Percentiles rank a stretch among this genome's conserved stretches.
These are phyloP conservation scores for Drosophila ohnishii DNA, from an alignment of 1,140 invertebrate species.

Conservation along the genomic window DNA sequence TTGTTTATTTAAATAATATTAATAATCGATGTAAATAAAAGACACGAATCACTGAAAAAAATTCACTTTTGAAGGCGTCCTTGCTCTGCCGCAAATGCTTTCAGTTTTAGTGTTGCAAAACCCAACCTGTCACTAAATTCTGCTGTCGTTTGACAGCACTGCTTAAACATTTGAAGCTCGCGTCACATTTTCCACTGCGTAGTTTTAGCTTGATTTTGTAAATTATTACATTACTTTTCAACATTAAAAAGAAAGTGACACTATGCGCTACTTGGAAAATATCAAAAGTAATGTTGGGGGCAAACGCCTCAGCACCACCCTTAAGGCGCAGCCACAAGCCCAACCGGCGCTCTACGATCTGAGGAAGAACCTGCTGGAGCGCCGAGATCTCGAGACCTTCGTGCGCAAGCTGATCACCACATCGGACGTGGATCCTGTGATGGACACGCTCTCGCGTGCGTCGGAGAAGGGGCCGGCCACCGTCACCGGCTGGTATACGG, in stretches of 20 bases:
- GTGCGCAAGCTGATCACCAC: not conserved
- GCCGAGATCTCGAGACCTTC: not conserved
- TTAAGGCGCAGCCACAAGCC: slow-evolving; percentile 9
- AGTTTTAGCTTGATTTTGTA: not conserved
- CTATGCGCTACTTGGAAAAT: not conserved
- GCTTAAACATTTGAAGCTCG: not conserved
- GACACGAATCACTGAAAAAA: no score
- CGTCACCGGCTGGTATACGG: slow-evolving; percentile 47
- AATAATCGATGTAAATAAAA: no score
- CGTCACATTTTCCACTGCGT: not conserved
- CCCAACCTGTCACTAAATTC: not conserved
- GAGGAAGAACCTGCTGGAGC: slow-evolving; percentile 18
- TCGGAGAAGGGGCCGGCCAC: slow-evolving; percentile 10
- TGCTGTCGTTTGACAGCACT: not conserved
- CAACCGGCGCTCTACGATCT: not conserved
- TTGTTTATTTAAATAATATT: not conserved
- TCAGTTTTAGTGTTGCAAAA: slow-evolving; percentile 12
- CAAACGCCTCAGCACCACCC: not conserved
- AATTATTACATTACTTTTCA: not conserved
- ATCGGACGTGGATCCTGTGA: not conserved
- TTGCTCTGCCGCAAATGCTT: not conserved
- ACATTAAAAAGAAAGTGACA: not conserved
- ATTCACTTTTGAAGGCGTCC: not conserved
- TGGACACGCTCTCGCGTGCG: slow-evolving; percentile 15
- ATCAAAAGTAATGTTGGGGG: not conserved